These are phyloP conservation scores for Toxonevra muliebris DNA, from an alignment of 2,888 invertebrate species.

Conservation along the genomic window DNA sequence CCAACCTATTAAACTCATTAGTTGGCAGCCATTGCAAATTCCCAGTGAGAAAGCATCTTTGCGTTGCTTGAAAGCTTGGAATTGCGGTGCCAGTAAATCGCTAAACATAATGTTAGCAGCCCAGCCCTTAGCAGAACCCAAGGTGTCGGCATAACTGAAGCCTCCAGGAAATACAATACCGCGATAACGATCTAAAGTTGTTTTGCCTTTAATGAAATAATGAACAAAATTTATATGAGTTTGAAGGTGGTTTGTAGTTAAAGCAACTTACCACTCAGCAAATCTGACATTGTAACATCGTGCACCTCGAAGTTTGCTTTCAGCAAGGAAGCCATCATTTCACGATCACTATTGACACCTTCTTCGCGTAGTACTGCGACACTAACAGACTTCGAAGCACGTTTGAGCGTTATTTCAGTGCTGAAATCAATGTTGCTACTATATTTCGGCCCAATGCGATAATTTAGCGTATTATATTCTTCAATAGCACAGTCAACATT, in stretches of 20 bases:
- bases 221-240: neutral
- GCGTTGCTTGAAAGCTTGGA: slow-evolving; percentile 78
- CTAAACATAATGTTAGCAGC: slow-evolving; percentile 91
- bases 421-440: slow-evolving; percentile 75
- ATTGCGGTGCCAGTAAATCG: slow-evolving; percentile 76
- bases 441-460: slow-evolving; percentile 78
- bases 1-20: slow-evolving; percentile 95
- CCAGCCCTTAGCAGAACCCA: slow-evolving; percentile 99
- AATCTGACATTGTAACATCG: slow-evolving; percentile 95
- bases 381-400: slow-evolving; percentile 65
- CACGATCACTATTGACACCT: slow-evolving; percentile 93
- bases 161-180: slow-evolving; percentile 95
- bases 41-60: slow-evolving; percentile 93
- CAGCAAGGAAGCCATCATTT: slow-evolving; percentile 92
- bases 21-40: slow-evolving; percentile 98
- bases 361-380: slow-evolving; percentile 97
- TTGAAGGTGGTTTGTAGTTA: slow-evolving; percentile 1
- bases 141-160: slow-evolving; percentile 97
- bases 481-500: slow-evolving; percentile 80
- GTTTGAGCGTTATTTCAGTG: slow-evolving; percentile 64
- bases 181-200: slow-evolving; percentile 81
- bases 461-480: slow-evolving; percentile 77
- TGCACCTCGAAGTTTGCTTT: slow-evolving; percentile 91
- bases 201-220: slow-evolving; percentile 65
- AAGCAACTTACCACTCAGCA: slow-evolving; percentile 67